phyloP scores from a whole-genome alignment of 2,113 vertebrate species.

The Emydura subglobosa region DNA sequence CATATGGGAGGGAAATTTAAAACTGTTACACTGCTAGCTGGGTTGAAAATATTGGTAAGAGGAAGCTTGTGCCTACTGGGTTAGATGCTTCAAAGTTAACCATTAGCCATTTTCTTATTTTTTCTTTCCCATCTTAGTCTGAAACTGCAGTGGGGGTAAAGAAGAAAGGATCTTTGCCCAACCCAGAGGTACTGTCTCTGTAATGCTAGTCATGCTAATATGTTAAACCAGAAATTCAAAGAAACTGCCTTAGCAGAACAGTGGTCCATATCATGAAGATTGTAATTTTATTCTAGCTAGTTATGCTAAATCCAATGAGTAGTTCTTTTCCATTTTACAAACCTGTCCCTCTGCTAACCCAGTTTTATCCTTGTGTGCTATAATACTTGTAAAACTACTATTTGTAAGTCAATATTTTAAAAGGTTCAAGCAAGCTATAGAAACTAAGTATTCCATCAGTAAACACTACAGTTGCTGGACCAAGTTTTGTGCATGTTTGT shows the following conservation, averaged over 20 bases:
- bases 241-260: not conserved
- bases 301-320: not conserved
- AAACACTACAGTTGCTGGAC: not conserved
- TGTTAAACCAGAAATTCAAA: not conserved
- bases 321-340: not conserved
- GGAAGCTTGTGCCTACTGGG: not conserved
- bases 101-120: not conserved
- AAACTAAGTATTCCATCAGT: not conserved
- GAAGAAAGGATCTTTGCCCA: constrained; percentile 67
- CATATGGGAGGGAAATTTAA: not conserved
- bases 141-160: constrained; percentile 58
- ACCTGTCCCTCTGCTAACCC: not conserved
- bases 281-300: not conserved
- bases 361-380: not conserved
- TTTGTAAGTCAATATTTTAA: not conserved
- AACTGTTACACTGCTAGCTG: not conserved
- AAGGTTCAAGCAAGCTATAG: not conserved
- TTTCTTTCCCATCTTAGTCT: constrained; percentile 70
- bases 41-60: not conserved
- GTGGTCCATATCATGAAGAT: not conserved
- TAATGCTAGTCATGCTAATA: not conserved
- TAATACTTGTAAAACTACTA: not conserved
- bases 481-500: not conserved
- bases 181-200: constrained; percentile 68
- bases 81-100: not conserved